Evolutionary conservation across 2,888 invertebrate genomes (phyloP), one percentile per base, ranked within the genome.

Genomic region (Argyresthia goedartella): DNA sequence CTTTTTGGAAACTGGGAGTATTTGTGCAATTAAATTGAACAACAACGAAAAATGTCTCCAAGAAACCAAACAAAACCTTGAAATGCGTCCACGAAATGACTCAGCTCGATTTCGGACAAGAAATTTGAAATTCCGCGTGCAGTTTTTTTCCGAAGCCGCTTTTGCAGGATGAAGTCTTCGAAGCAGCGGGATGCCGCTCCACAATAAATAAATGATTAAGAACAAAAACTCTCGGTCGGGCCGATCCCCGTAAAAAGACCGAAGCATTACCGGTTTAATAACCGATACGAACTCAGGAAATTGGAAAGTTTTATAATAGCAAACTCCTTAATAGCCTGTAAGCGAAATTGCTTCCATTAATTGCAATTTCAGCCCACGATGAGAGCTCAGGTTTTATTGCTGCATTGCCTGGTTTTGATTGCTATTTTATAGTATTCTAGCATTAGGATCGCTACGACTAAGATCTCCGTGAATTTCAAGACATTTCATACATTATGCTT

Each of bases 201-300:
- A 62, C 67, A 68, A 66, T 70, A 73, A 76, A 76, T 76, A 76
- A 76, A 74, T 73, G 75, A 76, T 77, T 72, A 77, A 77, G 54
- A 63, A 57, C 61, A 68, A 67, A 74, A 71, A 75, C 73, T 63
- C 63, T 56, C 55, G 62, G 57, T 56, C 55, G 60, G 65, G 60
- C 64, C 64, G 60, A 61, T 45, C 49, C 47, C 16, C 34, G 54
- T 60, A 68, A 76, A 71, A 71, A 71, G 61, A 61, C 59, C 60
- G 63, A 57, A 52, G 51, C 57, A 54, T 54, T 52, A 52, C 58
- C 60, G 60, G 65, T 67, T 54, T 72, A 68, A 73, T 74, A 73
- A 73, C 69, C 60, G 61, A 69, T 66, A 60, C 63, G 64, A 60
- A 61, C 65, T 55, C 65, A 67, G 67, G 71, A 71, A 74, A 79